Evolutionary conservation across 1,140 invertebrate species (phyloP).

Genomic region (Hirudo medicinalis): DNA sequence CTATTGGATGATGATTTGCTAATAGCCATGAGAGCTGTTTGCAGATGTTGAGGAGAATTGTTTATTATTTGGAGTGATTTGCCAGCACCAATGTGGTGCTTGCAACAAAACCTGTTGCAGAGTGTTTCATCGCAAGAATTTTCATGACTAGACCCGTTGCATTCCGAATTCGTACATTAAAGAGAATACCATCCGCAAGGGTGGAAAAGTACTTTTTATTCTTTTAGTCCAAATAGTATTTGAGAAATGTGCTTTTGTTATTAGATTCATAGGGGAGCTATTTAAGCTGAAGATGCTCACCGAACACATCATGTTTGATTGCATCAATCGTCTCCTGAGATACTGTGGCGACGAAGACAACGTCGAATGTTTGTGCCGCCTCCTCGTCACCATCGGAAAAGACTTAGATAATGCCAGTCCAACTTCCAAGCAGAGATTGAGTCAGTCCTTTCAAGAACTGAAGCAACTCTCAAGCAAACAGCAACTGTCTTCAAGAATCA

Average conservation of each 20-base stretch:
- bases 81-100: too few relatives aligned
- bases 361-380: conserved; percentile 78
- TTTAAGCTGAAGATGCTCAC: conserved; percentile 84
- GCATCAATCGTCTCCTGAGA: conserved; percentile 62
- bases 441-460: conserved; percentile 1
- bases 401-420: conserved; percentile 52
- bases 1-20: too few relatives aligned
- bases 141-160: too few relatives aligned
- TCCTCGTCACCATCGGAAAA: conserved; percentile 77
- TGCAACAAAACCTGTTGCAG: too few relatives aligned
- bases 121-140: too few relatives aligned
- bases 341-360: conserved; percentile 67
- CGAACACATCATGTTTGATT: conserved; percentile 71
- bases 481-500: conserved; percentile 53
- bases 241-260: conserved; percentile 17
- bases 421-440: conserved; percentile 2
- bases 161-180: too few relatives aligned
- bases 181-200: too few relatives aligned
- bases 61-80: too few relatives aligned
- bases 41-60: too few relatives aligned
- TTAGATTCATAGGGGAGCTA: conserved; percentile 70
- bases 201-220: background rate
- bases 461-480: background rate
- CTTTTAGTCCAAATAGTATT: background rate
- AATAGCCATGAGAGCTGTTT: too few relatives aligned